Evolutionary conservation across 1,140 invertebrate species (phyloP).

Genomic region (Heterodera schachtii): DNA sequence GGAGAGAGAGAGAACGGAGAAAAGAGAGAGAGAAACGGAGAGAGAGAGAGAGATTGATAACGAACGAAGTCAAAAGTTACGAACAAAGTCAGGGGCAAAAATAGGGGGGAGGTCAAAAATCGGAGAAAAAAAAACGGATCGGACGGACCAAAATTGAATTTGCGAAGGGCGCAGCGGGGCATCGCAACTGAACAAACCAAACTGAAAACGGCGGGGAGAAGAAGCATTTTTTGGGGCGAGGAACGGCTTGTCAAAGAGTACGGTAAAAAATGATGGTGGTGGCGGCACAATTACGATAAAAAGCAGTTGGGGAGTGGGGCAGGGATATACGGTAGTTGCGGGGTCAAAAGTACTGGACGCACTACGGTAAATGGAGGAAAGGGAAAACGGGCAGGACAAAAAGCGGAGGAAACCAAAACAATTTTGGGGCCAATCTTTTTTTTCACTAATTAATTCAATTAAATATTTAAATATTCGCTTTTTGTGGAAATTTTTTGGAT

Average conservation of each 20-base stretch:
- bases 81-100: neutral
- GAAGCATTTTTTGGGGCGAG: neutral
- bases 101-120: neutral
- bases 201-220: no score
- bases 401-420: no score
- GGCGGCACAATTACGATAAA: no score
- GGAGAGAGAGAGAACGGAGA: neutral
- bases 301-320: no score
- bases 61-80: neutral
- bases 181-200: neutral
- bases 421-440: no score
- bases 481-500: no score
- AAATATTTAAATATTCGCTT: no score
- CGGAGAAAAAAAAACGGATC: neutral
- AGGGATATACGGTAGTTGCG: no score
- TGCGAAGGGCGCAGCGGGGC: neutral
- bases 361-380: no score
- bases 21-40: neutral
- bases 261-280: neutral
- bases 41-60: neutral
- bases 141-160: neutral
- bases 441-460: no score
- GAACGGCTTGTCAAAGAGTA: neutral
- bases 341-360: no score
- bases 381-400: no score